phyloP scores from a whole-genome alignment of 1,140 invertebrate species.

The Cepaea nemoralis region DNA sequence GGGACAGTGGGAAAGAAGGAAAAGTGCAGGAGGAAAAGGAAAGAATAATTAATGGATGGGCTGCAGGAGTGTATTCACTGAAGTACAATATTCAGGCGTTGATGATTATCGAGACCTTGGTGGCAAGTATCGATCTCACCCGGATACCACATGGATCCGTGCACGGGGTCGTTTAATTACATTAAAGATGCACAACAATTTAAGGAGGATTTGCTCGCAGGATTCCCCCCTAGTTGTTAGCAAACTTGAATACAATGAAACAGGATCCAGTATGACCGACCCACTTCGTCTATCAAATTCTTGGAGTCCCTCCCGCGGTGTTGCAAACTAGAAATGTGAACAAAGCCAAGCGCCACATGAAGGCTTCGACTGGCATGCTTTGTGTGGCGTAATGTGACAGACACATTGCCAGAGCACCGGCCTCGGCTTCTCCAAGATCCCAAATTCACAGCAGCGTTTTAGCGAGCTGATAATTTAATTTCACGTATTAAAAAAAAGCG shows the following conservation, averaged over 20 bases:
- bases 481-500: too few relatives aligned
- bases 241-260: background rate
- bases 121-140: background rate
- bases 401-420: too few relatives aligned
- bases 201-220: slow-evolving; percentile 5
- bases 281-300: slow-evolving; percentile 1
- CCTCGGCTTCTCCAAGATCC: background rate
- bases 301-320: background rate
- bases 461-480: too few relatives aligned
- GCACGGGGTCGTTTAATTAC: slow-evolving; percentile 7
- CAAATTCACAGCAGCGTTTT: too few relatives aligned
- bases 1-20: background rate
- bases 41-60: background rate
- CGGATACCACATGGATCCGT: background rate
- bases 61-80: background rate
- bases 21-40: background rate
- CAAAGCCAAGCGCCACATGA: background rate
- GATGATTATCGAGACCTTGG: slow-evolving; percentile 16
- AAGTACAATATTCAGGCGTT: background rate
- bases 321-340: background rate
- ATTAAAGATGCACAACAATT: slow-evolving; percentile 30
- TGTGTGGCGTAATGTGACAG: background rate
- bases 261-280: background rate
- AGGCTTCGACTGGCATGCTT: background rate
- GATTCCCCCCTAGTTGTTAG: background rate